These are phyloP conservation scores for Pterocles gutturalis DNA, from an alignment of 2,113 vertebrate species.

Conservation along the genomic window DNA sequence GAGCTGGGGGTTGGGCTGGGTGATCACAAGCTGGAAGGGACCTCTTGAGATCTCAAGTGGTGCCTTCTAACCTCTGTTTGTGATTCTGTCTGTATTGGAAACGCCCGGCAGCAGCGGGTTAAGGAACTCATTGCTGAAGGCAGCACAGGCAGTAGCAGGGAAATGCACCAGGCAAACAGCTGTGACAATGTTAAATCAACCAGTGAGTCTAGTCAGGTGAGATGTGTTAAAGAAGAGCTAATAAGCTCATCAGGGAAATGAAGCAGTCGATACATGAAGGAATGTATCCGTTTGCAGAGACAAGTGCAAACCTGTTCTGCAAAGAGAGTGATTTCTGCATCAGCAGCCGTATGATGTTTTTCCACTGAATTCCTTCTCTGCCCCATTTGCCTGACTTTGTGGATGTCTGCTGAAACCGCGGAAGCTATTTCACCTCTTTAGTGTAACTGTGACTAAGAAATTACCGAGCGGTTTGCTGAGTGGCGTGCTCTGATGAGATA, in stretches of 20 bases:
- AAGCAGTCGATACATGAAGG: not conserved
- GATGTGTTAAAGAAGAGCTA: too few relatives aligned
- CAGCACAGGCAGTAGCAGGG: not conserved
- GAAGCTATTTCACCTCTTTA: not conserved
- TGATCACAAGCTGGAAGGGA: not conserved
- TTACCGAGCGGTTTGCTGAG: not conserved
- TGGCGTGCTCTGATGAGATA: not conserved
- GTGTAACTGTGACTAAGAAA: not conserved
- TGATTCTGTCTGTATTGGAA: rapidly evolving
- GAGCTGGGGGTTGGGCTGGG: not conserved
- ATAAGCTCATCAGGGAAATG: not conserved
- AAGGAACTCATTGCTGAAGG: not conserved
- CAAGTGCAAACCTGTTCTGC: not conserved
- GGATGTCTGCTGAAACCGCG: not conserved
- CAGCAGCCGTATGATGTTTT: not conserved
- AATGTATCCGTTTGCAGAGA: not conserved
- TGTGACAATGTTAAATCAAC: not conserved
- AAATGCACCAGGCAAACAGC: not conserved
- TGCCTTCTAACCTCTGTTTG: not conserved
- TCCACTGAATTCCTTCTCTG: not conserved
- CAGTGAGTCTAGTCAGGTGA: not conserved
- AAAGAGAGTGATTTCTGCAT: not conserved
- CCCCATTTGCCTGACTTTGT: not conserved
- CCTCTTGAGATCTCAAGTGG: not conserved
- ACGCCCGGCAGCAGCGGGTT: not conserved